A percentile compares a stretch with the other conserved stretches of the same genome.
These are phyloP conservation scores for Ciconia stormi DNA, from an alignment of 2,113 vertebrate genomes.

Conservation along the genomic window DNA sequence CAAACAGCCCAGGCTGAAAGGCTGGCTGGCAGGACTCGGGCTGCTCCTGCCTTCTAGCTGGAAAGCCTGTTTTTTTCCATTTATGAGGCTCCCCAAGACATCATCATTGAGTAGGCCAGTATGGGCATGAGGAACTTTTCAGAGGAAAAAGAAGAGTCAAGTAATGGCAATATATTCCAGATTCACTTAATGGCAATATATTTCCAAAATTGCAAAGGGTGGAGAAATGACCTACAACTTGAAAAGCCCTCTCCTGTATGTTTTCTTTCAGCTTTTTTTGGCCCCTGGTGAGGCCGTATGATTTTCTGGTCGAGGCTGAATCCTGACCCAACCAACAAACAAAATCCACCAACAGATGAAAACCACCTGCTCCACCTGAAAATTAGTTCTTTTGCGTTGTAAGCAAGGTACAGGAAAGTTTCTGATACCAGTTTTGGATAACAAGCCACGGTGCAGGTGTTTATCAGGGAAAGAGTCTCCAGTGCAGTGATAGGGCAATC, in stretches of 20 bases:
- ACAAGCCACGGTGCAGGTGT: background rate
- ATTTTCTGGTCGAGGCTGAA: background rate
- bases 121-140: background rate
- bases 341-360: background rate
- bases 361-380: background rate
- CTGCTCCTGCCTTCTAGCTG: background rate
- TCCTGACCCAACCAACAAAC: background rate
- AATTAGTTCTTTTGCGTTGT: background rate
- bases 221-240: background rate
- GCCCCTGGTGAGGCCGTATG: background rate
- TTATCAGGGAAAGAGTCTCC: background rate
- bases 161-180: background rate
- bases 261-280: background rate
- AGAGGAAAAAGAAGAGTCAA: background rate
- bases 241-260: background rate
- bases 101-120: background rate
- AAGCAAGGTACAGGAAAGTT: background rate
- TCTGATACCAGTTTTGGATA: background rate
- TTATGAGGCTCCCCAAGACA: background rate
- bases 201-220: background rate
- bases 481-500: background rate
- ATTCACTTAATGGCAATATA: background rate
- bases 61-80: background rate
- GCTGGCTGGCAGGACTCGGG: background rate
- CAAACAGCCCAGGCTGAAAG: background rate